Evolutionary conservation across 2,888 invertebrate species (phyloP).

Genomic region (Pristionchus fissidentatus): DNA sequence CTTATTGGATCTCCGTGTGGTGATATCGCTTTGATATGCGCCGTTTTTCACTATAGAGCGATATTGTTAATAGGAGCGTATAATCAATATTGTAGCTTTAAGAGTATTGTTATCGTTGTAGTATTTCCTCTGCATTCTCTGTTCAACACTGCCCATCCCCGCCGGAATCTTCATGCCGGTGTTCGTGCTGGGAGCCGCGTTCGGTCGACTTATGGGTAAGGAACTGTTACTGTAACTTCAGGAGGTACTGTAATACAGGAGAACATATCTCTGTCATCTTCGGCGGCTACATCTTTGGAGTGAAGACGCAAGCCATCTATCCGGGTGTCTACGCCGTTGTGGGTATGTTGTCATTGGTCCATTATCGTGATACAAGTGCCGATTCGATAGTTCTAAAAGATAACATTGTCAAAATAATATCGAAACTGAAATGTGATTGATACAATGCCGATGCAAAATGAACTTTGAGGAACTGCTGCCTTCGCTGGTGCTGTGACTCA

Average conservation of each 20-base stretch:
- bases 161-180: conserved; percentile 98
- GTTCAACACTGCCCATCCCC: conserved; percentile 95
- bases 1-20: no score
- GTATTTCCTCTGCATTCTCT: conserved; percentile 87
- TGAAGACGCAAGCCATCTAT: conserved; percentile 80
- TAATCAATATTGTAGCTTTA: not conserved
- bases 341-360: conserved; percentile 78
- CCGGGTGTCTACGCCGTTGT: conserved; percentile 96
- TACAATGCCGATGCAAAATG: not conserved
- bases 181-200: conserved; percentile 90
- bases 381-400: not conserved
- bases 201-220: conserved; percentile 80
- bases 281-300: not conserved
- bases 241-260: not conserved
- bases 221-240: not conserved
- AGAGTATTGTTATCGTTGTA: conserved; percentile 76
- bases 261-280: not conserved
- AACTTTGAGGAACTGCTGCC: conserved; percentile 82
- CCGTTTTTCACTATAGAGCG: no score
- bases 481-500: conserved; percentile 94
- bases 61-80: not conserved
- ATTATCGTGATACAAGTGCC: not conserved
- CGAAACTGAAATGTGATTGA: not conserved
- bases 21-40: not conserved
- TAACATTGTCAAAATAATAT: not conserved